These are phyloP conservation scores for Rugalucina vietnamica DNA, from an alignment of 2,888 invertebrate genomes.

Conservation along the genomic window DNA sequence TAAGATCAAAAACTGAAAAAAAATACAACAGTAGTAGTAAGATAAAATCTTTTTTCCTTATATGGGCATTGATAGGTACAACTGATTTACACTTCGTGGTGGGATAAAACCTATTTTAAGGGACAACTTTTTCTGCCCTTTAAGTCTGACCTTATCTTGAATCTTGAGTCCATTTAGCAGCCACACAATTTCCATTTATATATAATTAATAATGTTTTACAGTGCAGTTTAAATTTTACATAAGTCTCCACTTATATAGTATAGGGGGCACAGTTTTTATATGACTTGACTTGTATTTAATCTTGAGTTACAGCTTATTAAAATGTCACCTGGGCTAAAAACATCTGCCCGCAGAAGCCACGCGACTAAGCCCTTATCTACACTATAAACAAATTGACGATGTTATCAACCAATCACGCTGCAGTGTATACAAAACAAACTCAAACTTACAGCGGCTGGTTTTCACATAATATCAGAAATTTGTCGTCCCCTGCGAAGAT, in stretches of 20 bases:
- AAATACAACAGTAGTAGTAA: too few relatives aligned
- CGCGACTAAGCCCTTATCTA: constrained; percentile 63
- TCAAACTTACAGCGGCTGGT: not conserved
- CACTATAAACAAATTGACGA: constrained; percentile 7
- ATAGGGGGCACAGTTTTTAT: too few relatives aligned
- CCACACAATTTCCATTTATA: too few relatives aligned
- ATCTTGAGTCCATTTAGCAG: too few relatives aligned
- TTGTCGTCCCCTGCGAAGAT: not conserved
- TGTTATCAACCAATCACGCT: not conserved
- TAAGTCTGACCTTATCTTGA: too few relatives aligned
- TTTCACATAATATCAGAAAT: not conserved
- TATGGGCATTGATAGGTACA: constrained; percentile 10
- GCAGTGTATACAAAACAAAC: constrained; percentile 8
- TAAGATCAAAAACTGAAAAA: not conserved
- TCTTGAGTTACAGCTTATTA: constrained; percentile 14
- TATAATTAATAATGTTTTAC: too few relatives aligned
- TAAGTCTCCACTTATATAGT: too few relatives aligned
- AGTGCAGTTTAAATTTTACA: too few relatives aligned
- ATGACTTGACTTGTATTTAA: too few relatives aligned
- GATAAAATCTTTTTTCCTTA: not conserved
- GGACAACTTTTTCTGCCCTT: too few relatives aligned
- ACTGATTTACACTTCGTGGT: not conserved
- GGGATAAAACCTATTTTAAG: not conserved
- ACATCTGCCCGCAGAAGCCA: constrained; percentile 56
- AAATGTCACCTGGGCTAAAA: constrained; percentile 51